phyloP scores from a whole-genome alignment of 2,888 invertebrate species.

The Parnassius glacialis region DNA sequence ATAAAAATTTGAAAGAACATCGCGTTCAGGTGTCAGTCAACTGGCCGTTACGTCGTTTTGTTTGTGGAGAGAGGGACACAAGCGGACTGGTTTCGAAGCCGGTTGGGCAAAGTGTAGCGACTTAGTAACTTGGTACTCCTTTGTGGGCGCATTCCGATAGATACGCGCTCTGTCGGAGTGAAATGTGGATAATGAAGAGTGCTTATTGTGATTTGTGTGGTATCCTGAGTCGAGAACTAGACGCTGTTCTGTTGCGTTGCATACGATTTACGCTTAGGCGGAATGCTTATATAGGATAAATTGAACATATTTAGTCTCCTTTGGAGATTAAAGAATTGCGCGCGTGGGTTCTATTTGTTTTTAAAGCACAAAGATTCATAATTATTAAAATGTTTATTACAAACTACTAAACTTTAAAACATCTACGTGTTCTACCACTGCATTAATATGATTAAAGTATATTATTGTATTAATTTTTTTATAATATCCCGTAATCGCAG shows the following conservation, averaged over 20 bases:
- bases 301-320: slow-evolving; percentile 36
- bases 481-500: too few relatives aligned
- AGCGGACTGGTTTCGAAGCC: slow-evolving; percentile 62
- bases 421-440: too few relatives aligned
- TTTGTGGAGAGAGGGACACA: slow-evolving; percentile 34
- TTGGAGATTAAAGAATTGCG: slow-evolving; percentile 35
- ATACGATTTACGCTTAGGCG: slow-evolving; percentile 43
- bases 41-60: slow-evolving; percentile 65
- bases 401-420: too few relatives aligned
- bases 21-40: slow-evolving; percentile 78
- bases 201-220: slow-evolving; percentile 75
- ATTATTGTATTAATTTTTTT: too few relatives aligned
- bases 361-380: background rate
- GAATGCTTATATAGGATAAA: slow-evolving; percentile 45
- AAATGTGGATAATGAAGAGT: slow-evolving; percentile 77
- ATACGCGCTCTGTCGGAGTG: slow-evolving; percentile 60
- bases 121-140: slow-evolving; percentile 67
- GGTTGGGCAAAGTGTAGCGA: slow-evolving; percentile 74
- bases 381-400: background rate
- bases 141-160: slow-evolving; percentile 78
- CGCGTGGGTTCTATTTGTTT: slow-evolving; percentile 7
- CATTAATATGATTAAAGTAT: too few relatives aligned
- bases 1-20: slow-evolving; percentile 74
- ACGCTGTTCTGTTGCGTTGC: slow-evolving; percentile 39
- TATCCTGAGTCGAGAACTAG: slow-evolving; percentile 55